These are phyloP conservation scores for Thamnaconus septentrionalis DNA, from an alignment of 2,113 vertebrate species.

Conservation along the genomic window DNA sequence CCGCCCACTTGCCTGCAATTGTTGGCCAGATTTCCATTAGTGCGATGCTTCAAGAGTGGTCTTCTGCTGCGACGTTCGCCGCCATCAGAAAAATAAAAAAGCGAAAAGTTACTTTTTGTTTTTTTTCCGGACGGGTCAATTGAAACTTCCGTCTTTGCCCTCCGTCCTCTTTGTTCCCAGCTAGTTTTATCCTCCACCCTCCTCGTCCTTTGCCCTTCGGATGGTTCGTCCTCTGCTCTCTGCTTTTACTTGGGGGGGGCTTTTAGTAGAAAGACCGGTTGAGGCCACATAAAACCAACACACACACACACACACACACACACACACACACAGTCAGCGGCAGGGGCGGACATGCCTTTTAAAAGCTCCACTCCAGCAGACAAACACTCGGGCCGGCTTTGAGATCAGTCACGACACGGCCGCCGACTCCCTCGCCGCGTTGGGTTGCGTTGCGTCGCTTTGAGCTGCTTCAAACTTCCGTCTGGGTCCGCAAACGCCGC, in stretches of 20 bases:
- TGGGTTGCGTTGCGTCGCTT: not conserved
- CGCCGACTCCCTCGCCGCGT: conserved; percentile 24
- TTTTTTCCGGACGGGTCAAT: too few relatives aligned
- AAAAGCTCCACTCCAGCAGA: conserved; percentile 48
- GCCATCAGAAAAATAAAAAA: too few relatives aligned
- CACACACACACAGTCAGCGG: not conserved
- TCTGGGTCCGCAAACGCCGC: conserved; percentile 18
- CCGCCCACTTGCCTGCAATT: too few relatives aligned
- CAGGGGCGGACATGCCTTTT: conserved; percentile 6
- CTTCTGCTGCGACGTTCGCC: too few relatives aligned
- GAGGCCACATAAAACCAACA: conserved; percentile 7
- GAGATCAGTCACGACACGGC: conserved; percentile 58
- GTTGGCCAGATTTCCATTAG: too few relatives aligned
- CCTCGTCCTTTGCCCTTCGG: not conserved
- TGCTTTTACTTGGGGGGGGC: conserved; percentile 16
- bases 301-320: conserved; percentile 4
- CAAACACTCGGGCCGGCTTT: conserved; percentile 20
- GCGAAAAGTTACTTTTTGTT: too few relatives aligned
- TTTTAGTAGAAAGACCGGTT: conserved; percentile 18
- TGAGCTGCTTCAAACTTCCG: conserved; percentile 2
- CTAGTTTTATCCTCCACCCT: not conserved
- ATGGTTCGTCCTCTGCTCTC: conserved; percentile 10
- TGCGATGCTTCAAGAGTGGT: too few relatives aligned
- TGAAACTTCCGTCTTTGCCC: not conserved
- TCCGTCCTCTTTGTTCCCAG: conserved; percentile 20